Percentiles rank a stretch among this genome's conserved stretches.
Conservation (phyloP, 2,113 vertebrate species). For the Polypterus senegalus region DNA sequence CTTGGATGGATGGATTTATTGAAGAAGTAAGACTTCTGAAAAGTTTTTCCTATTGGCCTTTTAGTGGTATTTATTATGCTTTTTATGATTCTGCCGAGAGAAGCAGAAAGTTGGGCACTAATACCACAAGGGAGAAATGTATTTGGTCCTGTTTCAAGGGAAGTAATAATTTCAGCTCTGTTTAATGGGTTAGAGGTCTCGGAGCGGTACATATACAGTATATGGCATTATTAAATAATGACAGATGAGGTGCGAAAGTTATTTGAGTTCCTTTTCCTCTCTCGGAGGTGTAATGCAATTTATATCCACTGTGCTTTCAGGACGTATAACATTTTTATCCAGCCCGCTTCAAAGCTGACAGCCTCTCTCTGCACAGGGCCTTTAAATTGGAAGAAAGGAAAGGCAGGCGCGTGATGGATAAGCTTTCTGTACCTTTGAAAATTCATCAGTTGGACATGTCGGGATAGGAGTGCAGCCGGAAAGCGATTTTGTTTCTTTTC, state of each 20-base stretch:
- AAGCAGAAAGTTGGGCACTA: too few species aligned
- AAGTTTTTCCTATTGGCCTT: too few species aligned
- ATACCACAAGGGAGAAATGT: too few species aligned
- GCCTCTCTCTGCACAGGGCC: neutral
- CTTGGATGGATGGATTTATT: too few species aligned
- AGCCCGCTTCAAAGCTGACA: conserved; percentile 5
- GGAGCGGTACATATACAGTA: neutral
- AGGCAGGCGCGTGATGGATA: conserved; percentile 3
- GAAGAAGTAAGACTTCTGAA: too few species aligned
- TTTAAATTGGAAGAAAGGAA: conserved; percentile 3
- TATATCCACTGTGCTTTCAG: neutral
- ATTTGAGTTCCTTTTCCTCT: neutral
- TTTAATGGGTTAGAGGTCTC: neutral
- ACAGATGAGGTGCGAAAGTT: neutral
- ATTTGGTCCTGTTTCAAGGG: too few species aligned
- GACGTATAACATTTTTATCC: neutral
- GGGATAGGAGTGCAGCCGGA: neutral
- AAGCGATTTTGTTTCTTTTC: neutral
- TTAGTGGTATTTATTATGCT: too few species aligned
- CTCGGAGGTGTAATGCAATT: neutral
- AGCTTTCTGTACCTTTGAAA: conserved; percentile 8
- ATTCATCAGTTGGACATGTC: conserved; percentile 9
- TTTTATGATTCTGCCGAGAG: too few species aligned
- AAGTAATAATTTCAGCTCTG: too few species aligned
- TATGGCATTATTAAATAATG: neutral